Evolutionary conservation across 1,140 invertebrate genomes (phyloP), one percentile per base, ranked within the genome.

Genomic region (Drosophila ambigua): DNA sequence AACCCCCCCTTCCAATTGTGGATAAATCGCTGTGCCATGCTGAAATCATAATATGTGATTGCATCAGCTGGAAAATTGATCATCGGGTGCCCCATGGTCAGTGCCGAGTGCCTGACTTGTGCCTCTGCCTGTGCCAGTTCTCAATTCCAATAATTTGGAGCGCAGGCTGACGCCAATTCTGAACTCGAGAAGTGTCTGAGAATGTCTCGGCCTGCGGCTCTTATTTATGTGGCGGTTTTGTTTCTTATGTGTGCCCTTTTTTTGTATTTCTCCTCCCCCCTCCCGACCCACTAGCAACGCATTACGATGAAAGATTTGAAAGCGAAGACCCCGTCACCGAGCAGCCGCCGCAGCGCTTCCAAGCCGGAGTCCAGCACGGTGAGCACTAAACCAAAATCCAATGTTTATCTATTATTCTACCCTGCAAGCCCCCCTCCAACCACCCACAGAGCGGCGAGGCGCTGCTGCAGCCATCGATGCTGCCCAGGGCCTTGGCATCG

Each of bases 71-170:
- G 64, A 64, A 58, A 75, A 51, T 44, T 53, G 41, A 62, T 15
- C 50, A 69, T 50, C 53, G 65, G 1, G 6, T 5, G 4, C n/a
- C 35, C 28, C 50, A 31, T 57, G 31, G 15, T 11, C 28, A 9
- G 7, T 51, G 48, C 26, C 39, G 11, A 52, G 5, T 5, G 95
- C 60, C 97, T 96, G 96, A 94, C 94, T 46, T 23, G 65, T 43
- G 35, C 77, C 96, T 48, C 90, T 96, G 23, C 77, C 96, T 48
- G 91, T 96, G 23, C 95, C 95, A 68, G 92, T 94, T 20, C 92
- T 93, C 1, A 95, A 96, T 50, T 94, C 95, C 63, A 65, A 94
- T 4, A 95, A 95, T 87, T 94, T 93, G 0, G 79, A 45, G 50
- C 50, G 60, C 41, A 4, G 15, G 0, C 26, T 13, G 64, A 35